Base-by-base conservation (phyloP, 2,888 invertebrate genomes). In the Pyrgus malvae region DNA sequence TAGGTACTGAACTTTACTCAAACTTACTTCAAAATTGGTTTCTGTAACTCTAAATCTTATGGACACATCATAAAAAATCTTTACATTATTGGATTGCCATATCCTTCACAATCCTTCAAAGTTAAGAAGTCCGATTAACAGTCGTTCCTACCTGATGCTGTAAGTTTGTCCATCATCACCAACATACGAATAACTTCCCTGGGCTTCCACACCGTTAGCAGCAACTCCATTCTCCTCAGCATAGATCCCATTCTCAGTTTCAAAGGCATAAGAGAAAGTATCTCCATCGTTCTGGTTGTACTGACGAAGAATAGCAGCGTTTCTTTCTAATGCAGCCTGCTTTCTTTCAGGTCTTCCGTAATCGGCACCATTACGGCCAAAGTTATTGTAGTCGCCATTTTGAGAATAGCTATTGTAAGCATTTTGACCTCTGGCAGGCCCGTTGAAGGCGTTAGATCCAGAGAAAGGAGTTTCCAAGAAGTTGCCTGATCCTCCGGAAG, bases 121-220 rank as follows among this genome's bases (percentile, higher is more conserved):
- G n/a, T n/a, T n/a, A n/a, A n/a, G n/a, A n/a, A n/a, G n/a, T n/a
- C n/a, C n/a, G n/a, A n/a, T n/a, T n/a, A n/a, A n/a, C n/a, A n/a
- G n/a, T n/a, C n/a, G n/a, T n/a, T n/a, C 51, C 72, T 62, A 87
- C 88, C 80, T 85, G 41, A 89, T 65, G 49, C 78, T 82, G 66
- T 89, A 89, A 35, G 85, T 76, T 55, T 80, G 70, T 35, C 89
- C 89, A 68, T 90, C 89, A 64, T 88, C 89, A 48, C 88, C 89
- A 62, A 81, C 83, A 63, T 88, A 90, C 5, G 86, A 78, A 54
- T 70, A 89, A 1, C 83, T 81, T 27, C 90, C 89, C 59, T 86
- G 82, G 62, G 87, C 83, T 50, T 79, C 79, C 0, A 87, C 89
- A 14, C 89, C 89, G 44, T 89, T 79, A 5, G 80, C 80, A 1